Conservation (phyloP, 2,888 invertebrate genomes). For the Stenodera caucasica region DNA sequence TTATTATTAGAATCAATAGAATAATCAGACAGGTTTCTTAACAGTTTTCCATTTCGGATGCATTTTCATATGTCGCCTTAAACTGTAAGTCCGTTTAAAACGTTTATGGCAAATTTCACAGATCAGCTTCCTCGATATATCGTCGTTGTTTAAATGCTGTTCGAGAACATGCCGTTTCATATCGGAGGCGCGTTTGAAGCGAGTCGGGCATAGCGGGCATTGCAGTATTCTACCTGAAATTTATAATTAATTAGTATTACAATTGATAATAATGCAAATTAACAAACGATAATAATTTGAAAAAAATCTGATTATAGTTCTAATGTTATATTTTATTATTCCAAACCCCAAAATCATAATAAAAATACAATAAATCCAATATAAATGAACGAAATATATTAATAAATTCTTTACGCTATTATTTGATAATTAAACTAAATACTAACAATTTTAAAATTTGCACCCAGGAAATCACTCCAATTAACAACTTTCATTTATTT, state of each 20-base stretch:
- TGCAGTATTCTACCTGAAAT: conserved; percentile 1
- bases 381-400: conserved; percentile 29
- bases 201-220: neutral
- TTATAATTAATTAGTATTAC: neutral
- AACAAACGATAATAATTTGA: neutral
- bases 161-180: conserved; percentile 1
- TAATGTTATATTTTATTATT: conserved; percentile 24
- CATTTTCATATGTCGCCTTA: conserved; percentile 15
- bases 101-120: conserved; percentile 18
- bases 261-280: neutral
- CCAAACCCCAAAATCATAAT: conserved; percentile 28
- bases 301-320: neutral
- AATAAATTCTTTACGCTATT: conserved; percentile 5
- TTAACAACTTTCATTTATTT: neutral
- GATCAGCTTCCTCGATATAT: neutral
- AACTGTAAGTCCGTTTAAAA: conserved; percentile 18
- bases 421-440: neutral
- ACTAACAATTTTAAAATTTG: conserved; percentile 3
- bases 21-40: neutral
- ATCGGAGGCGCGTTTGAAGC: conserved; percentile 5
- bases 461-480: conserved; percentile 3
- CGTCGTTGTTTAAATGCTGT: neutral
- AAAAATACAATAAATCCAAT: conserved; percentile 26
- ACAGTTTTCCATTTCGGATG: neutral
- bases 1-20: neutral